phyloP scores from a whole-genome alignment of 2,113 vertebrate species.

The Oreochromis aureus region DNA sequence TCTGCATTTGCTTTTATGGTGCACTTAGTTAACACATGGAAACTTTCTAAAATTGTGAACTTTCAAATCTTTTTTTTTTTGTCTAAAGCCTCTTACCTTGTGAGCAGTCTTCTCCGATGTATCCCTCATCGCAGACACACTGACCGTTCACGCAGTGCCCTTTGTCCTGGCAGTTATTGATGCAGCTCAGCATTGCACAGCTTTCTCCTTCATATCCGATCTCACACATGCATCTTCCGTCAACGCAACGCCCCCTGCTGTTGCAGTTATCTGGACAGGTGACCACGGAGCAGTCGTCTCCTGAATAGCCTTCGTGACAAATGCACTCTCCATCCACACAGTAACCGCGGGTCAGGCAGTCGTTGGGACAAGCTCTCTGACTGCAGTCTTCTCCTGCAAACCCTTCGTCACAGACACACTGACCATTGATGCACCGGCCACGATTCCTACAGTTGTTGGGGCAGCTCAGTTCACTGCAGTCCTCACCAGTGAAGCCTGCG shows the following conservation, averaged over 20 bases:
- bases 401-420: constrained; percentile 83
- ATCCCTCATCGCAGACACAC: constrained; percentile 72
- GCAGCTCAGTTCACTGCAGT: constrained; percentile 77
- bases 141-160: constrained; percentile 64
- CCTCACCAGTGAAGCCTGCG: constrained; percentile 70
- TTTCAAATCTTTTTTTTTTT: background rate
- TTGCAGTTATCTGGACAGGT: constrained; percentile 78
- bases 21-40: background rate
- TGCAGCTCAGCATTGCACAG: constrained; percentile 76
- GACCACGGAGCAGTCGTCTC: constrained; percentile 78
- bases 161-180: constrained; percentile 61
- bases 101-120: constrained; percentile 69
- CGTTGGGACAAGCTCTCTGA: constrained; percentile 70
- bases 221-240: constrained; percentile 79
- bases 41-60: background rate
- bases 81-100: constrained; percentile 56
- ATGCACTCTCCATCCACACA: constrained; percentile 72
- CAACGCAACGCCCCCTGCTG: constrained; percentile 64
- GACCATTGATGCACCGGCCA: constrained; percentile 76
- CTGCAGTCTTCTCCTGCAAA: constrained; percentile 81
- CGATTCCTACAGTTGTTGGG: constrained; percentile 70
- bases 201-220: constrained; percentile 76
- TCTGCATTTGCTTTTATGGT: background rate
- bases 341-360: constrained; percentile 71
- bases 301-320: constrained; percentile 67